Conservation (phyloP, 2,113 vertebrate species). For the Antechinus stuartii region DNA sequence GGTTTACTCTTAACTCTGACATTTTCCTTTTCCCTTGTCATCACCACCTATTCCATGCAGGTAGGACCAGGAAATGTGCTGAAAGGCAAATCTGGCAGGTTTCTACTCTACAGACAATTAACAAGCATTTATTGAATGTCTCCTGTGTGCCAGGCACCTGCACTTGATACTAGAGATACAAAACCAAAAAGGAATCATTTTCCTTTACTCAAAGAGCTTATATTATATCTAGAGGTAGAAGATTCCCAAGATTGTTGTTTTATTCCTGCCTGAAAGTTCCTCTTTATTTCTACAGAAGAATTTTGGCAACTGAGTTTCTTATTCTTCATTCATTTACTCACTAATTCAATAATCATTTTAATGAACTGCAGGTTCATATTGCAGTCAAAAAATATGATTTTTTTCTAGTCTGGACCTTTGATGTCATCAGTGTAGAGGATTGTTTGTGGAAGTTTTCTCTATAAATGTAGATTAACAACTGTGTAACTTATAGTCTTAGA, state of each 20-base stretch:
- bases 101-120: neutral
- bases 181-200: neutral
- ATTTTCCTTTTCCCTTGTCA: neutral
- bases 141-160: neutral
- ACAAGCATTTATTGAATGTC: neutral
- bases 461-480: neutral
- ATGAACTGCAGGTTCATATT: neutral
- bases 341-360: neutral
- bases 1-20: neutral
- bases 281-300: neutral
- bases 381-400: neutral
- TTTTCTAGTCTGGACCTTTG: neutral
- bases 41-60: neutral
- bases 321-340: neutral
- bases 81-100: neutral
- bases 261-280: neutral
- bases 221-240: neutral
- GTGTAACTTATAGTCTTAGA: neutral
- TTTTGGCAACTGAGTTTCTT: neutral
- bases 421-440: neutral
- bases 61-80: neutral
- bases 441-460: neutral
- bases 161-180: neutral
- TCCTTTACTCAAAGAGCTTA: neutral
- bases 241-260: neutral